Base-by-base conservation (phyloP, 2,797 vertebrate genomes). In the Siniperca scherzeri region DNA sequence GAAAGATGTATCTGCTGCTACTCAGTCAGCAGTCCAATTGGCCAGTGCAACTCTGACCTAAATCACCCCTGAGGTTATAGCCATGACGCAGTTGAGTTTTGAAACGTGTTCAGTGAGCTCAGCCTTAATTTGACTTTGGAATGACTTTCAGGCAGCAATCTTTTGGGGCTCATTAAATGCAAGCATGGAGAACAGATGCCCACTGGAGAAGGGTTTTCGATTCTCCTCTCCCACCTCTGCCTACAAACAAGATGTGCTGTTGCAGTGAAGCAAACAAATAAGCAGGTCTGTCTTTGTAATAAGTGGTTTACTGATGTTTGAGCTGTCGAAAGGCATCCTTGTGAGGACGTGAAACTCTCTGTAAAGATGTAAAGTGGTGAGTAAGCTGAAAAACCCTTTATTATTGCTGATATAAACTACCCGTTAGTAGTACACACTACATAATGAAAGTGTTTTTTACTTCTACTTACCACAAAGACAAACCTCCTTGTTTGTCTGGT, bases 151-250 rank as follows among this genome's bases (percentile, higher is more conserved):
- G 74, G 52, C 83, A 42, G 66, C 77, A 79, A 65, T 88, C 89
- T 90, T 89, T 88, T 84, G 87, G 87, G 88, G 74, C 87, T 91
- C 89, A 89, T 91, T 91, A 89, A 91, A 92, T 76, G 70, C 73
- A 74, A 81, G 77, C 79, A 78, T 62, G 64, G 67, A 85, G 86
- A 87, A 86, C 79, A 84, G 81, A 87, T 89, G 86, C 78, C 87
- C 74, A 87, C 81, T 17, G 74, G 78, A 87, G 77, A 85, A 67
- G 73, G 14, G 7, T 84, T 91, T 85, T 86, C n/a, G 5, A 74
- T 83, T 81, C 76, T 86, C 42, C 52, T 75, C 50, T 86, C 40
- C 53, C 79, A 80, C 85, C 71, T 85, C 81, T 80, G 74, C 73
- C 78, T 69, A 82, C 79, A 89, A 91, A 89, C 80, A 80, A 84